Evolutionary conservation across 2,797 vertebrate species (phyloP), one percentile per base, ranked within the genome.

Genomic region (Enteromius paludinosus): DNA sequence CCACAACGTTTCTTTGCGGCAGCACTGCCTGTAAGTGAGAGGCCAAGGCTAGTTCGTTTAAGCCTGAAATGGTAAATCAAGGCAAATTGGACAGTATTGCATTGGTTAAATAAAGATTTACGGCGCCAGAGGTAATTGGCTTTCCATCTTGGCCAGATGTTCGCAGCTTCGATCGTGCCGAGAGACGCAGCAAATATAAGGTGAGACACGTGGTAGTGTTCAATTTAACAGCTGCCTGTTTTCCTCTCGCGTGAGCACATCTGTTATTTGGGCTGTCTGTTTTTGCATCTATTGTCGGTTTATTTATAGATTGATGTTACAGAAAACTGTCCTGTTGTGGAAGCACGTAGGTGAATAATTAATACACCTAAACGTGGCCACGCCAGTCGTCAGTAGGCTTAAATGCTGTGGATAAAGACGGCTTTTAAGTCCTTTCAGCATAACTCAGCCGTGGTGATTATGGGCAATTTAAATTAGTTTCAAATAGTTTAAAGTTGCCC

Each of bases 81-180:
- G 78, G 59, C 65, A 82, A 84, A 85, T 82, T 77, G 73, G 83
- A 86, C 85, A 84, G 81, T 20, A 75, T 64, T 86, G 78, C 85
- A 73, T 79, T 83, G 86, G 87, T 86, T 88, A 86, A 86, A 83
- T 71, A 76, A 71, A 86, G 83, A 77, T 76, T 83, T 85, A 85
- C 84, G 64, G 84, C 84, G 35, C 75, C 78, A 83, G 69, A 65
- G 41, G 84, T 83, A 88, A 88, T 89, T 87, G 84, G 81, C 81
- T 84, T 75, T 84, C 85, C 77, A 81, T 83, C 80, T 71, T 49
- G 84, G 69, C 85, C 88, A 89, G 85, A 89, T 89, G 88, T 85
- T 87, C 80, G 17, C 80, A 86, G 79, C 61, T 79, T 59, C 79
- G 79, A 83, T 85, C 65, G 52, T 68, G 81, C 61, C 68, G 76